phyloP scores from a whole-genome alignment of 2,113 vertebrate species.

The Psilopogon haemacephalus region DNA sequence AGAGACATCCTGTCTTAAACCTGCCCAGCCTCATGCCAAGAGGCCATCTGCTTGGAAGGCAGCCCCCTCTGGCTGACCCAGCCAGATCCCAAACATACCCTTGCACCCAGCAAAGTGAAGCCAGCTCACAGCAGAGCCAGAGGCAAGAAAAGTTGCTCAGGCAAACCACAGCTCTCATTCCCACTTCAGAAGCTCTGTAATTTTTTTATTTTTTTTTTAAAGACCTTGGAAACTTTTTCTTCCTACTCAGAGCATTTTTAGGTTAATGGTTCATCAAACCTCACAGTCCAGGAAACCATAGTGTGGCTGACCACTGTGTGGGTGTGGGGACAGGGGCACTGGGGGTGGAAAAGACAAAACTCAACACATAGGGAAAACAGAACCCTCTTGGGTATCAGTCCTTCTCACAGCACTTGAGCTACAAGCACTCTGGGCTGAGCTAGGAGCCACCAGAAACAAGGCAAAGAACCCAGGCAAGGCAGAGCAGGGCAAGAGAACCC shows the following conservation, averaged over 20 bases:
- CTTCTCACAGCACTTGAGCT: not conserved
- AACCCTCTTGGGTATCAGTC: not conserved
- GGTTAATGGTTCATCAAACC: conserved; percentile 44
- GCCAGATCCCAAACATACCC: conserved; percentile 39
- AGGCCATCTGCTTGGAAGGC: conserved; percentile 54
- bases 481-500: not conserved
- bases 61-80: not conserved
- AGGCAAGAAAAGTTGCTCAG: not conserved
- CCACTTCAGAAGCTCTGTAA: conserved; percentile 27
- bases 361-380: not conserved
- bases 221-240: conserved; percentile 39
- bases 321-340: not conserved
- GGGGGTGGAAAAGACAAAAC: not conserved
- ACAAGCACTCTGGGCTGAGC: not conserved
- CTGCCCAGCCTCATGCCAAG: not conserved
- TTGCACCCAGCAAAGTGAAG: conserved; percentile 20
- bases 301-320: not conserved
- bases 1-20: conserved; percentile 57
- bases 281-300: conserved; percentile 39
- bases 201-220: too few relatives aligned
- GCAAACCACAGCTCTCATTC: conserved; percentile 41
- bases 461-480: not conserved
- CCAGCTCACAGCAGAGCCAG: conserved; percentile 15
- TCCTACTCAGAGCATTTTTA: conserved; percentile 47
- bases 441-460: not conserved